Evolutionary conservation across 2,797 vertebrate species (phyloP).

Genomic region (Yasuhikotakia modesta): DNA sequence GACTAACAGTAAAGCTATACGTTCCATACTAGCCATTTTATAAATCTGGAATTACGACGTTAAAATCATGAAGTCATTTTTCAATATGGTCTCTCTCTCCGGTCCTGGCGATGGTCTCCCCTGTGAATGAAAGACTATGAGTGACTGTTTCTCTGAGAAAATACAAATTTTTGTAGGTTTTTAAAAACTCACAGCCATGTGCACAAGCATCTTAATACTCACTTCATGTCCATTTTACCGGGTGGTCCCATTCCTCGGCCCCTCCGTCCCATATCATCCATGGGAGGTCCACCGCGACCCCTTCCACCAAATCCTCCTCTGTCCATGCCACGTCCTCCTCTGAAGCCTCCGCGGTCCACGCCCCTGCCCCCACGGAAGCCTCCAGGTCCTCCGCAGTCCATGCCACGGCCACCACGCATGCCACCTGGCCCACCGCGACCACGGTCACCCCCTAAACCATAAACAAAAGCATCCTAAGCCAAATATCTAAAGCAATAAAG

Average conservation of each 20-base stretch:
- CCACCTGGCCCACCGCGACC: conserved; percentile 80
- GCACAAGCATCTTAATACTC: conserved; percentile 45
- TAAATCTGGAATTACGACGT: conserved; percentile 88
- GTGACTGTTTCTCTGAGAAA: not conserved
- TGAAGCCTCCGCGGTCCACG: conserved; percentile 80
- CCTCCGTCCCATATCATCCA: conserved; percentile 81
- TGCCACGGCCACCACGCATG: conserved; percentile 81
- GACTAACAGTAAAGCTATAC: conserved; percentile 44
- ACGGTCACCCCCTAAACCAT: conserved; percentile 76
- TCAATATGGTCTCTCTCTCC: conserved; percentile 85
- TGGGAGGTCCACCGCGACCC: conserved; percentile 75
- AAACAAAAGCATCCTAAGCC: not conserved
- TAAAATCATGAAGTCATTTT: conserved; percentile 72
- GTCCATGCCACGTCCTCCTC: conserved; percentile 83
- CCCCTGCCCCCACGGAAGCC: conserved; percentile 82
- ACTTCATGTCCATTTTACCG: conserved; percentile 85
- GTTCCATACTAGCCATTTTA: conserved; percentile 62
- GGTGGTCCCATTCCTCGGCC: conserved; percentile 80
- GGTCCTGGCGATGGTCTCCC: conserved; percentile 84
- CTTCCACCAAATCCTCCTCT: conserved; percentile 79
- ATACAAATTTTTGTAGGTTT: no score
- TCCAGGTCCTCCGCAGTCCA: conserved; percentile 81
- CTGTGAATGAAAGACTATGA: conserved; percentile 57
- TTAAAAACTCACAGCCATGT: no score
- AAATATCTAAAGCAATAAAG: not conserved